Evolutionary conservation across 1,140 invertebrate genomes (phyloP).

Genomic region (Pseudomyrmex flavicornis): DNA sequence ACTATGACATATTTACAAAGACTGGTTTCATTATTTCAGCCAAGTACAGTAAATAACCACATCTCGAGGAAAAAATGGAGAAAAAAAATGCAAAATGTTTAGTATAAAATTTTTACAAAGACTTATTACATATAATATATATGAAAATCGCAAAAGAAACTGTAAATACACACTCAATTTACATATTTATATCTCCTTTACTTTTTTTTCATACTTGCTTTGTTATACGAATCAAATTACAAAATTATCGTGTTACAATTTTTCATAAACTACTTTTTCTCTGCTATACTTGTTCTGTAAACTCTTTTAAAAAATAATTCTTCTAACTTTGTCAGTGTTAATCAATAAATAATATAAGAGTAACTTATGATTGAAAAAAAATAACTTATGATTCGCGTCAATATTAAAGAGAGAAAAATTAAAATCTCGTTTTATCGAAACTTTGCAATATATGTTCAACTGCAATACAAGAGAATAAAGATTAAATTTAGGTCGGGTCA

Average conservation of each 20-base stretch:
- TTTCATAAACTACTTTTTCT: neutral
- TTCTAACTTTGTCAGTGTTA: neutral
- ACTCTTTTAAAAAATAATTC: neutral
- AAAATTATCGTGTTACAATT: neutral
- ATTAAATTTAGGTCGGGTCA: slow-evolving; percentile 25
- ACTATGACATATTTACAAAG: neutral
- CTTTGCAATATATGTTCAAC: slow-evolving; percentile 12
- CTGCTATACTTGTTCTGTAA: neutral
- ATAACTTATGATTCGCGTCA: too few species aligned
- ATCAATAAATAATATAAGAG: neutral
- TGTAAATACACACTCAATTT: neutral
- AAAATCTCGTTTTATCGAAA: neutral
- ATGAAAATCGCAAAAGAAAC: neutral
- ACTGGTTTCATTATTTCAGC: neutral
- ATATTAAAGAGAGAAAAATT: neutral
- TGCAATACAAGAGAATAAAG: slow-evolving; percentile 39
- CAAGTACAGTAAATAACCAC: neutral
- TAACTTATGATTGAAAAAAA: neutral
- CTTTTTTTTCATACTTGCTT: neutral
- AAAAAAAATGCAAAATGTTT: neutral
- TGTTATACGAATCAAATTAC: neutral
- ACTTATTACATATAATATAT: too few species aligned
- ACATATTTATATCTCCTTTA: neutral
- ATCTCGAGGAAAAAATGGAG: neutral
- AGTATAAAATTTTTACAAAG: neutral